phyloP scores from a whole-genome alignment of 2,797 vertebrate genomes.

The Linurgus olivaceus region DNA sequence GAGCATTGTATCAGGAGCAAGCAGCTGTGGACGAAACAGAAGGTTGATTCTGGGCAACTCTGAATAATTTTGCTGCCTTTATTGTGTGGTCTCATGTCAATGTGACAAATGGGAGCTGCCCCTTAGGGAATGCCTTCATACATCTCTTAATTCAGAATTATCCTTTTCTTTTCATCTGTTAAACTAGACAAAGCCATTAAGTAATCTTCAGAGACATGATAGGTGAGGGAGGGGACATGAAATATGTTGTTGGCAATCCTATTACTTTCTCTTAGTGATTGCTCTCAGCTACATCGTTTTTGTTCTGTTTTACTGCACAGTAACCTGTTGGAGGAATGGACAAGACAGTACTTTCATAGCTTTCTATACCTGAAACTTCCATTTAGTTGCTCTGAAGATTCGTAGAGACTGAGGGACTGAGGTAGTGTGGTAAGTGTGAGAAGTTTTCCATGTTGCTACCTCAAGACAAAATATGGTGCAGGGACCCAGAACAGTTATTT shows the following conservation, averaged over 20 bases:
- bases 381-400: conserved; percentile 36
- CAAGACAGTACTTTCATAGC: neutral
- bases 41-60: conserved; percentile 55
- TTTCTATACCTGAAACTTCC: conserved; percentile 8
- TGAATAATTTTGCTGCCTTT: conserved; percentile 60
- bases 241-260: neutral
- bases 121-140: conserved; percentile 59
- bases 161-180: conserved; percentile 35
- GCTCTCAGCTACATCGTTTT: conserved; percentile 9
- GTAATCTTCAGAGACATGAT: conserved; percentile 22
- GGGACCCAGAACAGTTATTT: conserved; percentile 39
- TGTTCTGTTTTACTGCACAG: conserved; percentile 35
- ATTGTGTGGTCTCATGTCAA: conserved; percentile 53
- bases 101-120: conserved; percentile 27
- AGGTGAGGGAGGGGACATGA: neutral
- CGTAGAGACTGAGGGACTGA: conserved; percentile 29
- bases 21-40: conserved; percentile 58
- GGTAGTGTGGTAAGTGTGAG: conserved; percentile 33
- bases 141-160: conserved; percentile 53
- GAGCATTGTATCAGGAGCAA: conserved; percentile 35
- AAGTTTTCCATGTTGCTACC: conserved; percentile 52
- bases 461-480: conserved; percentile 23
- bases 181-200: neutral
- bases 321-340: neutral
- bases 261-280: conserved; percentile 11